Conservation (phyloP, 2,113 vertebrate genomes). For the Xenopus laevis region DNA sequence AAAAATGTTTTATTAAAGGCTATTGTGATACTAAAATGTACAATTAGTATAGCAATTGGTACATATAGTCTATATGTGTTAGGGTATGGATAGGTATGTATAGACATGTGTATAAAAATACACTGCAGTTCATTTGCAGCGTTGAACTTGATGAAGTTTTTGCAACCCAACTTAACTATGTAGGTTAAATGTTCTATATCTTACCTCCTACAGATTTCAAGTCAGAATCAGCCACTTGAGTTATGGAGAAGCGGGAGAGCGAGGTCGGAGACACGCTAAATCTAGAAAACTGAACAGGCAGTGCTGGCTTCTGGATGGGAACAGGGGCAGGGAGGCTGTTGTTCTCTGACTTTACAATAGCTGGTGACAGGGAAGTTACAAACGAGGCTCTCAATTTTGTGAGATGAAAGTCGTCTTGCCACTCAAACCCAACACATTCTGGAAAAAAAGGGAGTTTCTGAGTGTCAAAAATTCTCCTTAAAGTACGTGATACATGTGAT, state of each 20-base stretch:
- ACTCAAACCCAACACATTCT: conserved; percentile 66
- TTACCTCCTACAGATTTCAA: conserved; percentile 78
- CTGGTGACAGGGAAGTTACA: conserved; percentile 42
- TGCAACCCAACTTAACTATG: too few relatives aligned
- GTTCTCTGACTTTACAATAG: neutral
- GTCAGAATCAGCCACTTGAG: conserved; percentile 87
- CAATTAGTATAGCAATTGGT: too few relatives aligned
- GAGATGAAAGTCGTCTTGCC: conserved; percentile 65
- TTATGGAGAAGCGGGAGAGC: conserved; percentile 90
- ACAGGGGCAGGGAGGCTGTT: conserved; percentile 47
- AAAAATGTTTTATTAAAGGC: too few relatives aligned
- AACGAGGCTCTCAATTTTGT: conserved; percentile 66
- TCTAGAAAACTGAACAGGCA: conserved; percentile 70
- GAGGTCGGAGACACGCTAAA: conserved; percentile 85
- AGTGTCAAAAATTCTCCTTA: too few relatives aligned
- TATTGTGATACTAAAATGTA: too few relatives aligned
- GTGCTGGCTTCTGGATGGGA: conserved; percentile 56
- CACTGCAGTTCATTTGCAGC: neutral
- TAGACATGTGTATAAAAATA: too few relatives aligned
- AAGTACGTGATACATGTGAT: too few relatives aligned
- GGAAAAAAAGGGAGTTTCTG: neutral
- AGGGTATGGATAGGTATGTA: too few relatives aligned
- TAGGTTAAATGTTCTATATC: conserved; percentile 9
- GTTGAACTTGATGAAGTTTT: neutral
- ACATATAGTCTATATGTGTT: too few relatives aligned